A percentile compares a stretch with the other conserved stretches of the same genome.
phyloP scores from a whole-genome alignment of 1,140 invertebrate genomes.

The Drosophila serrata region DNA sequence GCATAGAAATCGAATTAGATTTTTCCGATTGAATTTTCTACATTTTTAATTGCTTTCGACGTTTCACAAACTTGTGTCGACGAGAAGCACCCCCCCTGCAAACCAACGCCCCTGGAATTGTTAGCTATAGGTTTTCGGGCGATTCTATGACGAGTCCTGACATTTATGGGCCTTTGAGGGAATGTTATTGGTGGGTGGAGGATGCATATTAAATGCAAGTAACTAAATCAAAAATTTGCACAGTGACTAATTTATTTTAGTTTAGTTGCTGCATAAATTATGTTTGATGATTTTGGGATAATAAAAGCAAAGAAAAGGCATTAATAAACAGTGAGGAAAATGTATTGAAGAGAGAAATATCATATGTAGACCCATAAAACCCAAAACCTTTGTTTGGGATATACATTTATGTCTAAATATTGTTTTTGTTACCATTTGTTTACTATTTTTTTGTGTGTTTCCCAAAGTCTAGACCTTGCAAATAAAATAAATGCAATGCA shows the following conservation, averaged over 20 bases:
- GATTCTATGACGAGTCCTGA: conserved; percentile 70
- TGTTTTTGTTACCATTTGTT: too few species aligned
- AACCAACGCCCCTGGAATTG: conserved; percentile 37
- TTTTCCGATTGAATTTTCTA: conserved; percentile 84
- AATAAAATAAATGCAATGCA: conserved; percentile 17
- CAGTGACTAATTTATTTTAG: conserved; percentile 68
- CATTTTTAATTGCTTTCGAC: conserved; percentile 84
- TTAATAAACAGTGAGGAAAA: background rate
- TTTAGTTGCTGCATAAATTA: conserved; percentile 62
- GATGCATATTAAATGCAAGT: conserved; percentile 72
- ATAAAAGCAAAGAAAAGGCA: background rate
- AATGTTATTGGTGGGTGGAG: conserved; percentile 5
- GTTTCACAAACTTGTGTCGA: conserved; percentile 78
- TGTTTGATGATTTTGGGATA: conserved; percentile 5
- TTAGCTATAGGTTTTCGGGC: conserved; percentile 63
- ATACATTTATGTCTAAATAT: too few species aligned
- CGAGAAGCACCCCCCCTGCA: background rate
- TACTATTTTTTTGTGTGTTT: background rate
- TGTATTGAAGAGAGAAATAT: too few species aligned
- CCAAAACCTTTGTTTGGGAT: too few species aligned
- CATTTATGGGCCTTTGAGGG: conserved; percentile 68
- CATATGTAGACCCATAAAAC: too few species aligned
- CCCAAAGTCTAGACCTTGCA: background rate
- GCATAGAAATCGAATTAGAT: conserved; percentile 84
- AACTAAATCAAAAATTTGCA: conserved; percentile 76